Conservation (phyloP, 2,888 invertebrate species). For the Chromoteleia sp. region DNA sequence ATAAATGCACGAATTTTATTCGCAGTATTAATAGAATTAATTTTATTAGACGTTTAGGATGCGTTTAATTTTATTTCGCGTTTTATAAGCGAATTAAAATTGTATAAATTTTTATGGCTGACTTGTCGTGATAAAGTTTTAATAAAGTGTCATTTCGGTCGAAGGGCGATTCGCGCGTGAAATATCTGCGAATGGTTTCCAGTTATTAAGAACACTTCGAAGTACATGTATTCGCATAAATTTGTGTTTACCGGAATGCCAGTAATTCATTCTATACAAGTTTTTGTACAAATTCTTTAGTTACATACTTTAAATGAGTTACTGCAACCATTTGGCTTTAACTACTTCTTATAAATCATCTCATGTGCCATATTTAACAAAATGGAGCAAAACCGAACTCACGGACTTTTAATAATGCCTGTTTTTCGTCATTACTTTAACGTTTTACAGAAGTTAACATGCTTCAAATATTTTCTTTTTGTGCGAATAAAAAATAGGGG, state of each 20-base stretch:
- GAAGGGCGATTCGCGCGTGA: slow-evolving; percentile 13
- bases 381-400: slow-evolving; percentile 47
- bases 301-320: slow-evolving; percentile 63
- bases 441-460: slow-evolving; percentile 51
- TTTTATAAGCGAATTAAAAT: slow-evolving; percentile 22
- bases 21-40: slow-evolving; percentile 15
- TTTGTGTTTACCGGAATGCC: slow-evolving; percentile 48
- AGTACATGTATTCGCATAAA: slow-evolving; percentile 52
- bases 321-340: slow-evolving; percentile 65
- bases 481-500: slow-evolving; percentile 13
- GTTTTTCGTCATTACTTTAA: slow-evolving; percentile 51
- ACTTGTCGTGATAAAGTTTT: slow-evolving; percentile 22
- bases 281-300: slow-evolving; percentile 60
- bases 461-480: slow-evolving; percentile 52
- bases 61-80: slow-evolving; percentile 7
- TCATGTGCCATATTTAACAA: slow-evolving; percentile 59
- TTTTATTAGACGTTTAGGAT: slow-evolving; percentile 13
- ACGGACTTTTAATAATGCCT: slow-evolving; percentile 54
- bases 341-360: slow-evolving; percentile 60
- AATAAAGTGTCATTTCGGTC: slow-evolving; percentile 28
- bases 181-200: slow-evolving; percentile 26
- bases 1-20: background rate
- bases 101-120: slow-evolving; percentile 16
- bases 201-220: slow-evolving; percentile 49
- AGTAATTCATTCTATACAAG: slow-evolving; percentile 50